phyloP scores from a whole-genome alignment of 2,113 vertebrate species.

The Upupa epops region DNA sequence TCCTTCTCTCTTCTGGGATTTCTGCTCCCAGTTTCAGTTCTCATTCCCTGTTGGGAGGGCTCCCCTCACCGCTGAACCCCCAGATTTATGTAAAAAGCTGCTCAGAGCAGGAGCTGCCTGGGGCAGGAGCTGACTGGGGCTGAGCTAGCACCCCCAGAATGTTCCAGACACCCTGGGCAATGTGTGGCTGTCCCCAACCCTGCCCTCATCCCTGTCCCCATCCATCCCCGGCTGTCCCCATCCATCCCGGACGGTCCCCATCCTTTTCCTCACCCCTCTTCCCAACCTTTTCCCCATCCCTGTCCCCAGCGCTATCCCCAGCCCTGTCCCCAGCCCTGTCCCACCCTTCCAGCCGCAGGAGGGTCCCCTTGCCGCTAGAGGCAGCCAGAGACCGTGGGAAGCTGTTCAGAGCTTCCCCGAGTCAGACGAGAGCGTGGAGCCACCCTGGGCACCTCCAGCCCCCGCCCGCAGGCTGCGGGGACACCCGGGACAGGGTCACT shows the following conservation, averaged over 20 bases:
- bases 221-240: not conserved
- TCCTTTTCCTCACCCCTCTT: no score
- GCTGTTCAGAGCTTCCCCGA: not conserved
- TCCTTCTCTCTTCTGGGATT: not conserved
- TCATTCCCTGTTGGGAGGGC: not conserved
- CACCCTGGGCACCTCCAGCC: not conserved
- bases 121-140: not conserved
- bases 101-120: not conserved
- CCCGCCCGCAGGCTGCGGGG: not conserved
- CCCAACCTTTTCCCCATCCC: not conserved
- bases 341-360: not conserved
- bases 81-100: not conserved
- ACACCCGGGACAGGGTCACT: not conserved
- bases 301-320: not conserved
- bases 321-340: not conserved
- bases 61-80: rapidly evolving
- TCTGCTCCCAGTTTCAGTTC: not conserved
- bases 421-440: not conserved
- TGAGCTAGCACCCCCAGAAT: rapidly evolving
- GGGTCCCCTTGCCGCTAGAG: slow-evolving; percentile 2
- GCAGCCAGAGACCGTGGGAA: slow-evolving; percentile 51
- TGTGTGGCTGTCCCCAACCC: not conserved
- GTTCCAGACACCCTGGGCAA: not conserved
- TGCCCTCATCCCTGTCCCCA: not conserved
- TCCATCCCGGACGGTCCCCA: no score